Base-by-base conservation (phyloP, 2,888 invertebrate species). In the Campopleginae sp. region DNA sequence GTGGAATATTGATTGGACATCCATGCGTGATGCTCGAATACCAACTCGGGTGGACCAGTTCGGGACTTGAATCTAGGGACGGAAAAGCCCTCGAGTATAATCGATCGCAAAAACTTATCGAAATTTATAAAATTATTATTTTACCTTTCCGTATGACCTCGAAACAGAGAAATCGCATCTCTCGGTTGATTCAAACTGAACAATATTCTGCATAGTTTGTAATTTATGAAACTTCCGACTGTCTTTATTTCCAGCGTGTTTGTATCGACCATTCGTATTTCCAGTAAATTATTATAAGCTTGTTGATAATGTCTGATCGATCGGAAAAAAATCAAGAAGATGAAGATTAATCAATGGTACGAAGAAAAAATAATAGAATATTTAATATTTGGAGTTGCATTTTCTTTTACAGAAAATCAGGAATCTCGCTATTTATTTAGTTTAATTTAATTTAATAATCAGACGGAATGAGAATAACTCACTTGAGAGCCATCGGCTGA, bases 21-120 rank as follows among this genome's bases (percentile, higher is more conserved):
- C 99, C 99, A 99, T 3, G 98, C 98, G 94, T 97, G 96, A 94
- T 99, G 99, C 93, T 99, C 99, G 95, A 99, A 99, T 19, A 96
- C 95, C 80, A 98, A 94, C 90, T 98, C 98, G 87, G 96, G 96
- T 80, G 97, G 97, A 3, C 99, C 99, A 87, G 96, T 95, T 88
- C 96, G 95, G 86, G 94, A 95, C 93, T 97, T 97, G 94, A 98
- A 99, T 90, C 93, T 92, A 63, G 5, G 27, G 1, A 27, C 7
- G 10, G 38, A 10, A 2, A 33, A 33, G 33, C 33, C 33, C 38
- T 38, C 38, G 8, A 38, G 7, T 38, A 38, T 38, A 38, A 38
- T 38, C 38, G 10, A 38, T 38, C 7, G 0, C 38, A 5, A 38
- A 38, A 38, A 38, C 12, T 10, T 27, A 10, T 27, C 14, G 6